Evolutionary conservation across 2,797 vertebrate genomes (phyloP).

Genomic region (Glossophaga mutica): DNA sequence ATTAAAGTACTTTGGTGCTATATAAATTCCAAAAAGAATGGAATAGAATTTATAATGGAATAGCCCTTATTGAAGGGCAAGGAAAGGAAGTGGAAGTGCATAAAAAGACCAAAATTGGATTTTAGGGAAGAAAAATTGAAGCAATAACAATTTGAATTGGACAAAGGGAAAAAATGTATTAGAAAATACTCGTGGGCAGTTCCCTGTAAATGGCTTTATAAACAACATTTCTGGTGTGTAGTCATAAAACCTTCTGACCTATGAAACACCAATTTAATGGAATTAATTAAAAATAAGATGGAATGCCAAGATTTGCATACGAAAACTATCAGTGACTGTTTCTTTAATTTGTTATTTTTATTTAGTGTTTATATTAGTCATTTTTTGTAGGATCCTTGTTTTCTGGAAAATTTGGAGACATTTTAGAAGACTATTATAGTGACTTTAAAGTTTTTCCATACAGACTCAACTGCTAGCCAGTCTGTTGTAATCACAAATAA

Average conservation of each 20-base stretch:
- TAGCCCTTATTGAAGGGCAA: conserved; percentile 13
- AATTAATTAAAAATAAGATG: conserved; percentile 72
- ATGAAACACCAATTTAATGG: conserved; percentile 63
- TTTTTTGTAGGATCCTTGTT: conserved; percentile 40
- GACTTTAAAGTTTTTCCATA: conserved; percentile 53
- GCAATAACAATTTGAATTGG: conserved; percentile 56
- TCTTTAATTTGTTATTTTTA: conserved; percentile 70
- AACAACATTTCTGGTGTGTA: conserved; percentile 69
- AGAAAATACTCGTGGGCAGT: conserved; percentile 60
- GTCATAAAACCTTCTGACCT: conserved; percentile 75
- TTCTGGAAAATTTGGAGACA: conserved; percentile 38
- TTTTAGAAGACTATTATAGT: conserved; percentile 21
- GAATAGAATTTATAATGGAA: background rate
- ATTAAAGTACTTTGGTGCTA: conserved; percentile 21
- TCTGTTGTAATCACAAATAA: conserved; percentile 34
- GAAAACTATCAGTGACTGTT: conserved; percentile 71
- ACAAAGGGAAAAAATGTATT: conserved; percentile 55
- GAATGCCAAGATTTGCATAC: conserved; percentile 74
- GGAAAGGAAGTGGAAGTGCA: conserved; percentile 48
- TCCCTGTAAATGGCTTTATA: conserved; percentile 65
- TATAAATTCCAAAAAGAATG: conserved; percentile 8
- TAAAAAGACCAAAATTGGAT: conserved; percentile 46
- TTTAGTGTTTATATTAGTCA: conserved; percentile 67
- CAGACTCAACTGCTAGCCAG: background rate
- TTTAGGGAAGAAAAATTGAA: conserved; percentile 51